Base-by-base conservation (phyloP, 2,888 invertebrate species). In the Carpatolechia fugitivella region DNA sequence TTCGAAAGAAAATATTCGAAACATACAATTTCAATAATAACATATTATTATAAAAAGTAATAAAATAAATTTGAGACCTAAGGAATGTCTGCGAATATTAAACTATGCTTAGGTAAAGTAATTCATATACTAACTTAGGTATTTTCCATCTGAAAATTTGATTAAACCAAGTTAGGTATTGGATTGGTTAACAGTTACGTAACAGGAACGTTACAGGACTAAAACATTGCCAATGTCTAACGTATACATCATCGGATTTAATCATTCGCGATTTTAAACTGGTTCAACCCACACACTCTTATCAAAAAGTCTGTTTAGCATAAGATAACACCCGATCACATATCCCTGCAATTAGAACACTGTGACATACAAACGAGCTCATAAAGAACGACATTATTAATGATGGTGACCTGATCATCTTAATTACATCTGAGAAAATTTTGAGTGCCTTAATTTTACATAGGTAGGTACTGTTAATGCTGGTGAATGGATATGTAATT, bases 121-220 rank as follows among this genome's bases (percentile, higher is more conserved):
- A 2, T n/a, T n/a, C 18, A 1, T n/a, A 20, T 20, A 29, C n/a
- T 24, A 5, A 33, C 33, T 44, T 44, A 20, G 20, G 13, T 1
- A 44, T 29, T 44, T 20, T 44, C 29, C 29, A 29, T 11, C 11
- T 44, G 52, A 57, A 53, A 56, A 56, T 54, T 56, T 36, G 52
- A 57, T 47, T 30, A 47, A 47, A 11, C 33, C 7, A 44, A 48
- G 20, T 20, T 38, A 56, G 58, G 58, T 59, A 56, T 55, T 67
- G 31, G 36, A 47, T 54, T 55, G 13, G 56, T 62, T 56, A 62
- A 62, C 56, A 63, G 58, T 65, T 62, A 63, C 56, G 64, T 62
- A 67, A 64, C 67, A 73, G 74, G 70, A 72, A 71, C 71, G 66
- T 66, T 63, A 63, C 33, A 62, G 50, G 14, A 33, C 44, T 51